Base-by-base conservation (phyloP, 2,797 vertebrate genomes). In the Malacoraja senta region DNA sequence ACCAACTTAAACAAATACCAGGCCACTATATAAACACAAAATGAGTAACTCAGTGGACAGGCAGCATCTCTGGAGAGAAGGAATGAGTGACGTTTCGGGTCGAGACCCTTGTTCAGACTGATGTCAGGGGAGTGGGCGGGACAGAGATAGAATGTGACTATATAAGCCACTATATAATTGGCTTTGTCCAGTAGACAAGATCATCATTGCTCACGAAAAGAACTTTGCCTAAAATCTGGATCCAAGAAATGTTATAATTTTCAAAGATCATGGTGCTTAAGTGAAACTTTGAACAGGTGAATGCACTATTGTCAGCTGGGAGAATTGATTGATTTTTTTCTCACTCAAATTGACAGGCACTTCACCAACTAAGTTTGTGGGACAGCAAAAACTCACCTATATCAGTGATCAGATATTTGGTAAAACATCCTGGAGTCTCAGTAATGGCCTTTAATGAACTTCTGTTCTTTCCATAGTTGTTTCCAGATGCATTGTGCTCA, bases 381-480 rank as follows among this genome's bases (percentile, higher is more conserved):
- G 38, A 92, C 21, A 8, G 90, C 71, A 74, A n/a, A 76, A 53
- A 71, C 44, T 53, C 71, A 76, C 71, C 71, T 44, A 35, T 74
- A 92, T 58, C 44, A 74, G 38, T 76, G 71, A 92, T 76, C 90
- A 21, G 65, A 74, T 35, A 44, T 91, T 92, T 76, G 35, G 35
- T 29, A 58, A 72, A 53, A 71, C 90, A 92, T 38, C 1, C 2
- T 92, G 26, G 90, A 92, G 29, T 58, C 71, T 92, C 26, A 72
- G 90, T 58, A 17, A 76, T 76, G 90, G 53, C 29, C 26, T 76
- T 76, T 72, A 92, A 72, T 76, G 26, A 44, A 92, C 72, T 72
- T 10, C 24, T 92, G 71, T 38, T 92, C 38, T 58, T 58, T 92
- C 21, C 26, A 29, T 35, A 92, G 71, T 92, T 26, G 38, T 76